Evolutionary conservation across 2,888 invertebrate species (phyloP).

Genomic region (Drosophila kanekoi): DNA sequence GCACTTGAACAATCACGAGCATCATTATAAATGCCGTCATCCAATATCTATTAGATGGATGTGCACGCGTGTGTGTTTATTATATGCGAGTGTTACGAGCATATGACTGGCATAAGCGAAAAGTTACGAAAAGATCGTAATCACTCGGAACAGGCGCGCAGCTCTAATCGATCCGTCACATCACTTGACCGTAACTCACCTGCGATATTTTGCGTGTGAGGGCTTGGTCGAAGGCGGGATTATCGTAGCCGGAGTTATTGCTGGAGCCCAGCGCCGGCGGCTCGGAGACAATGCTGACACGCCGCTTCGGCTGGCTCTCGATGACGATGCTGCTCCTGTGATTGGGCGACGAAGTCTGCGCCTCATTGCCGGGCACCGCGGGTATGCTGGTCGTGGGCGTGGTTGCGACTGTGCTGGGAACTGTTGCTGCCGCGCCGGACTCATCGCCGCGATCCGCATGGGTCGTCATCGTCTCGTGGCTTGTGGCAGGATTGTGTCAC

Average conservation of each 20-base stretch:
- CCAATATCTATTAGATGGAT: neutral
- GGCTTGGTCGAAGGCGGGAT: slow-evolving; percentile 88
- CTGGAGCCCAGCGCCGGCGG: slow-evolving; percentile 79
- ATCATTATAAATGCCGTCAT: slow-evolving; percentile 45
- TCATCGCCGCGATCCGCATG: slow-evolving; percentile 56
- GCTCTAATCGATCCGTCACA: neutral
- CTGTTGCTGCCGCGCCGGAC: neutral
- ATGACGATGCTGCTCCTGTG: slow-evolving; percentile 74
- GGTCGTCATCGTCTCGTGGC: slow-evolving; percentile 52
- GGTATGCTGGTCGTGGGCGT: neutral
- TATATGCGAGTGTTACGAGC: neutral
- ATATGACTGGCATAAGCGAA: too few species aligned
- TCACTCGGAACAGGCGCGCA: too few species aligned
- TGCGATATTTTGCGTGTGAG: slow-evolving; percentile 84
- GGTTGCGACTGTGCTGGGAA: neutral
- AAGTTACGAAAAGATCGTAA: too few species aligned
- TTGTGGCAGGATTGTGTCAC: slow-evolving; percentile 28
- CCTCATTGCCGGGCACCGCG: slow-evolving; percentile 30
- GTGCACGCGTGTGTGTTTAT: neutral
- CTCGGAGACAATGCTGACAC: slow-evolving; percentile 88
- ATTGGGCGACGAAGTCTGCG: slow-evolving; percentile 38
- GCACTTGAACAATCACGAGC: slow-evolving; percentile 20
- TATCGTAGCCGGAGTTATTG: slow-evolving; percentile 86
- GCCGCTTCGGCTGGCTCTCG: slow-evolving; percentile 86
- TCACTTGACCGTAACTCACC: slow-evolving; percentile 70